Conservation (phyloP, 2,888 invertebrate species). For the Cenopis cana region DNA sequence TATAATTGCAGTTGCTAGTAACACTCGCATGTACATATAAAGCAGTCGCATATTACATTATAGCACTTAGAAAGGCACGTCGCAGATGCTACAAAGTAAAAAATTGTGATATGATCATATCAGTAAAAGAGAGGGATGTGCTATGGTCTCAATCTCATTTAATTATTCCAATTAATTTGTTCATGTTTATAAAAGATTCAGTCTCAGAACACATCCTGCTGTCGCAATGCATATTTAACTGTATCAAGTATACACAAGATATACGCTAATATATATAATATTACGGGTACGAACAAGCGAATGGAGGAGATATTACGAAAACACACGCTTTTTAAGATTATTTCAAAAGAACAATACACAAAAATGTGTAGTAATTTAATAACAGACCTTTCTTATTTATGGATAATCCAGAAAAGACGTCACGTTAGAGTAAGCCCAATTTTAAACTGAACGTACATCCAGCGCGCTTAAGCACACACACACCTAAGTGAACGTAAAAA, state of each 20-base stretch:
- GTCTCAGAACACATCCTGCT: not conserved
- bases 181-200: constrained; percentile 2
- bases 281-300: too few species aligned
- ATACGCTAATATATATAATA: too few species aligned
- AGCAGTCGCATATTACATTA: not conserved
- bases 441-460: too few species aligned
- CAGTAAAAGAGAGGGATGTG: not conserved
- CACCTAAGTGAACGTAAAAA: too few species aligned
- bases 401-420: not conserved
- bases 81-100: not conserved
- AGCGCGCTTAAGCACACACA: too few species aligned
- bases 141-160: not conserved
- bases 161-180: not conserved
- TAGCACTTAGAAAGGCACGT: not conserved
- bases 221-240: not conserved
- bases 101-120: constrained; percentile 27
- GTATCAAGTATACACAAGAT: not conserved
- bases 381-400: too few species aligned
- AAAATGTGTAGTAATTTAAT: too few species aligned
- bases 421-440: too few species aligned
- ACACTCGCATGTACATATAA: not conserved
- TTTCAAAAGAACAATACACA: not conserved
- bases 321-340: not conserved
- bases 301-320: not conserved
- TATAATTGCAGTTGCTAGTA: not conserved